These are phyloP conservation scores for Stomorhina lunata DNA, from an alignment of 2,888 invertebrate genomes.

Conservation along the genomic window DNA sequence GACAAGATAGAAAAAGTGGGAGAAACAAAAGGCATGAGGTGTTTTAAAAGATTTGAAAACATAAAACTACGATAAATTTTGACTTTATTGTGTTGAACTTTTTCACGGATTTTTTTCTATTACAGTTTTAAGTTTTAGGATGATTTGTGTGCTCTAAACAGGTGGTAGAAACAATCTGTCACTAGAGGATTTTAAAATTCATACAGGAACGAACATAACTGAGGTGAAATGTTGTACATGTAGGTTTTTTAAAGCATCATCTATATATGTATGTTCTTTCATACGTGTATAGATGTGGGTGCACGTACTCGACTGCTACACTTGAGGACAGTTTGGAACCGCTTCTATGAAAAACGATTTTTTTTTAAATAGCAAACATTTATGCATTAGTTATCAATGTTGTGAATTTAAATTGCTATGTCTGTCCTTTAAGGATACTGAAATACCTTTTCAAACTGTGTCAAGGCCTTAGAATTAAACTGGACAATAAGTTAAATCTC, in stretches of 20 bases:
- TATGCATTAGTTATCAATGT: too few relatives aligned
- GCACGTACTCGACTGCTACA: too few relatives aligned
- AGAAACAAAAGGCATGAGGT: conserved; percentile 1
- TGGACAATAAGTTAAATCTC: too few relatives aligned
- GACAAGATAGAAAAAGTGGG: conserved; percentile 10
- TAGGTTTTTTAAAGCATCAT: conserved; percentile 1
- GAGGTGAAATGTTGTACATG: not conserved
- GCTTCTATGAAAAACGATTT: too few relatives aligned
- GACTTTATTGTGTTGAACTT: conserved; percentile 56
- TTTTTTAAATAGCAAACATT: too few relatives aligned
- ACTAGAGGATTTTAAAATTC: conserved; percentile 52
- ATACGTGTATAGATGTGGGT: too few relatives aligned
- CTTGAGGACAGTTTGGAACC: too few relatives aligned
- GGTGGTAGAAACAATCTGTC: conserved; percentile 62
- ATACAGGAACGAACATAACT: not conserved
- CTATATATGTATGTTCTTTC: too few relatives aligned
- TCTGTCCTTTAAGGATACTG: too few relatives aligned
- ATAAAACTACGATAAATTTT: conserved; percentile 65
- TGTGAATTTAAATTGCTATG: too few relatives aligned
- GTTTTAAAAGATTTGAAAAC: conserved; percentile 54
- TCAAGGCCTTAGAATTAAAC: too few relatives aligned
- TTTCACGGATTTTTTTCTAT: conserved; percentile 35
- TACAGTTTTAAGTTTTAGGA: conserved; percentile 7
- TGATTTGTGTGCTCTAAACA: conserved; percentile 62
- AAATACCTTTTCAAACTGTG: too few relatives aligned